A percentile compares a stretch with the other conserved stretches of the same genome.
These are phyloP conservation scores for Tadarida brasiliensis DNA, from an alignment of 2,797 vertebrate species.

Conservation along the genomic window DNA sequence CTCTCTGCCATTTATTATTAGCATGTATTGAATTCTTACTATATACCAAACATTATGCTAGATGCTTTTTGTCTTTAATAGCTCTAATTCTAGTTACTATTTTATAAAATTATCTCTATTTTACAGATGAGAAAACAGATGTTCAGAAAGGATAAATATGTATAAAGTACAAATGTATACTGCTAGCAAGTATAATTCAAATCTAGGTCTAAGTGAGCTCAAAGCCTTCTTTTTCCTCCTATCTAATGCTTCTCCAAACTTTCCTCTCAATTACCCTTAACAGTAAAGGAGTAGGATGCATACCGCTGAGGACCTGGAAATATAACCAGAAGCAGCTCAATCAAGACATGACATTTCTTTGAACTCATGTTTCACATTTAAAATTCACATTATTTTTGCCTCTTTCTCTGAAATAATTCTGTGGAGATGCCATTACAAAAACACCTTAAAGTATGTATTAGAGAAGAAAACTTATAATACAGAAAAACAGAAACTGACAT, in stretches of 20 bases:
- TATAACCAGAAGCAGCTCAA: neutral
- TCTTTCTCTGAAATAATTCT: conserved; percentile 44
- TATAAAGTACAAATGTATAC: neutral
- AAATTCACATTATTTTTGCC: conserved; percentile 23
- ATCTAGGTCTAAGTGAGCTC: neutral
- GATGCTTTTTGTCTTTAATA: conserved; percentile 27
- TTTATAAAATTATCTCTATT: neutral
- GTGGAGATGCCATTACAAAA: conserved; percentile 35
- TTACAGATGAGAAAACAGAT: conserved; percentile 46
- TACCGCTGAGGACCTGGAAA: neutral
- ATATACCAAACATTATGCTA: neutral
- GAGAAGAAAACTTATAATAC: conserved; percentile 9
- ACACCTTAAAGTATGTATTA: conserved; percentile 9
- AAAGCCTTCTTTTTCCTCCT: neutral
- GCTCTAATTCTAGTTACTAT: neutral
- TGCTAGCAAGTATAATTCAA: neutral
- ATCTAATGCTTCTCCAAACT: neutral
- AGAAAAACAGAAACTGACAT: conserved; percentile 38
- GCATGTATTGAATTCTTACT: conserved; percentile 5
- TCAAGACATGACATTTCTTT: neutral
- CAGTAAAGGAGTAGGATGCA: neutral
- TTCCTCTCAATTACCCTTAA: conserved; percentile 7
- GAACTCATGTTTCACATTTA: conserved; percentile 8
- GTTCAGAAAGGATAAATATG: neutral
- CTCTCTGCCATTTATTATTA: conserved; percentile 38